phyloP scores from a whole-genome alignment of 2,797 vertebrate species.

The Cygnus olor region DNA sequence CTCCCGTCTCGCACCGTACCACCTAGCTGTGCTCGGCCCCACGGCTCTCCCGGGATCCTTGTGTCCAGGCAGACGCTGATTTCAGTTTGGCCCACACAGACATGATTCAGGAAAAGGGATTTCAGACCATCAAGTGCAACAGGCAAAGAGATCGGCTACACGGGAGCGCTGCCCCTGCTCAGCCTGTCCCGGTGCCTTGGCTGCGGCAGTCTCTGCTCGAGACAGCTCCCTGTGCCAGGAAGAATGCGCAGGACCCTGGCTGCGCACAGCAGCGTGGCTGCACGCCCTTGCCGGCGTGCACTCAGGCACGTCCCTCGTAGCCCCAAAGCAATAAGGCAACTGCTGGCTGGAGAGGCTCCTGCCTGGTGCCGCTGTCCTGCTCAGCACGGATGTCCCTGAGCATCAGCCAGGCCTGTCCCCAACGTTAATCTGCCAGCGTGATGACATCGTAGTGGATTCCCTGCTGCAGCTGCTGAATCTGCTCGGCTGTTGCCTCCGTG shows the following conservation, averaged over 20 bases:
- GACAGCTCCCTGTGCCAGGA: background rate
- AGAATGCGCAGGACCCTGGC: rapidly evolving
- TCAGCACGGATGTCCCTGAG: background rate
- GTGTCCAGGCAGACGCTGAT: rapidly evolving
- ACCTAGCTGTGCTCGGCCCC: rapidly evolving
- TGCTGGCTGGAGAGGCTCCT: conserved; percentile 7
- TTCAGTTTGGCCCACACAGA: background rate
- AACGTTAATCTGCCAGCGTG: conserved; percentile 82
- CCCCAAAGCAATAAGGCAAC: conserved; percentile 40
- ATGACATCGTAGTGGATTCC: conserved; percentile 96
- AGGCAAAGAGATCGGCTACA: background rate
- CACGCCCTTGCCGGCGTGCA: rapidly evolving
- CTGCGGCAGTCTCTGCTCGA: background rate
- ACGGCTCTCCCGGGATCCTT: rapidly evolving
- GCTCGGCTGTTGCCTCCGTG: conserved; percentile 86
- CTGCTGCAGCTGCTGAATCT: conserved; percentile 91
- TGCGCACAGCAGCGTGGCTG: rapidly evolving
- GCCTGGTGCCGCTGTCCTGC: background rate
- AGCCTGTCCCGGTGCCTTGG: rapidly evolving
- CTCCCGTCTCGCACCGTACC: background rate
- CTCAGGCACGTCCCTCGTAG: rapidly evolving
- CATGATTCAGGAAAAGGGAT: background rate
- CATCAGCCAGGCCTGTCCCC: background rate
- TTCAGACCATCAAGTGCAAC: background rate
- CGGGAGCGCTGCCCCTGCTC: rapidly evolving